A percentile compares a stretch with the other conserved stretches of the same genome.
Conservation (phyloP, 2,113 vertebrate species). For the Tragelaphus scriptus region DNA sequence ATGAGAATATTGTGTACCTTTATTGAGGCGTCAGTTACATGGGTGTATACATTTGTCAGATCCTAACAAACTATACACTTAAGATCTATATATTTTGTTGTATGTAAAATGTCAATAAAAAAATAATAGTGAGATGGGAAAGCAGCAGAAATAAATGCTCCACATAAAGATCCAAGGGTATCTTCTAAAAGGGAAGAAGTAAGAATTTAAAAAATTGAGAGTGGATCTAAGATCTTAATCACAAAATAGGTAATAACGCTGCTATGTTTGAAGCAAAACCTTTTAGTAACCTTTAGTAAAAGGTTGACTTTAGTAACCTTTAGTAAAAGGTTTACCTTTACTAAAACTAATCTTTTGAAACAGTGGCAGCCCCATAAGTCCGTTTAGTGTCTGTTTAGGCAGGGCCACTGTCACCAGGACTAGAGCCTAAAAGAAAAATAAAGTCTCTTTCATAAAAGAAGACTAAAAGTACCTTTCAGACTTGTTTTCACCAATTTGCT, state of each 20-base stretch:
- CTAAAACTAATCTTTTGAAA: not conserved
- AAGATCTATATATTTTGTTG: not conserved
- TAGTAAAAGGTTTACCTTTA: too few relatives aligned
- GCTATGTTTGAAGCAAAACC: not conserved
- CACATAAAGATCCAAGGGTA: not conserved
- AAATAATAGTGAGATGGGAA: not conserved
- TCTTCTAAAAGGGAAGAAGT: not conserved
- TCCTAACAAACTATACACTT: not conserved
- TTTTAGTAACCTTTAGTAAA: not conserved
- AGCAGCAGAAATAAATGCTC: not conserved
- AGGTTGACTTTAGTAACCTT: too few relatives aligned
- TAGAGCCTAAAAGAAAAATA: conserved; percentile 30
- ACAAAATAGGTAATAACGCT: not conserved
- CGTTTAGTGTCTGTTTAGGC: not conserved
- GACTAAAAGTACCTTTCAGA: conserved; percentile 8
- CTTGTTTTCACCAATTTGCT: conserved; percentile 5
- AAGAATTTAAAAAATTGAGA: not conserved
- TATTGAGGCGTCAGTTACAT: not conserved
- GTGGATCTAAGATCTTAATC: not conserved
- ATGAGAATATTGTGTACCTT: not conserved
- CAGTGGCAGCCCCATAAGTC: not conserved
- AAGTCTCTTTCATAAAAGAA: conserved; percentile 42
- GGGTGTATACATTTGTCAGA: not conserved
- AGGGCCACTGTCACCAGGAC: conserved; percentile 2
- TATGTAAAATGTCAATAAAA: not conserved